Base-by-base conservation (phyloP, 37 sponge, comb jelly and placozoan species). In the Diacarnus erythraeanus region DNA sequence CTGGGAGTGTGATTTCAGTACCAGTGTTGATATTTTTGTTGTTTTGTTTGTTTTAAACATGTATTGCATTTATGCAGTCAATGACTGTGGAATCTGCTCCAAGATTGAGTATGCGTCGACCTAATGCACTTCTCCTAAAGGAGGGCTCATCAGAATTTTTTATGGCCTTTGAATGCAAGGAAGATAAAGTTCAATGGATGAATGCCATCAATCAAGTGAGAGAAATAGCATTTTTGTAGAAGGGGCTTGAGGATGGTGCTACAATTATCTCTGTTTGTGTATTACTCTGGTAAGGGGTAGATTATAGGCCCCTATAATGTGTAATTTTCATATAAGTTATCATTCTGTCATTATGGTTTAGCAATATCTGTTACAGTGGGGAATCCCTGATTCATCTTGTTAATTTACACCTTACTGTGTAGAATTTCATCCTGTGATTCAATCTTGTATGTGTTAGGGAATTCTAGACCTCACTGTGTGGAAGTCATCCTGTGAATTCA, bases 161-260 rank as follows among this genome's bases (percentile, higher is more conserved):
- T 59, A 58, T 97, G 34, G 85, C 97, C 20, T 91, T 91, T 84
- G 97, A 91, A 78, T 90, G 82, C 21, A 91, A 88, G 61, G 97
- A 97, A 36, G 97, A 97, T 75, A 81, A 84, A 66, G 71, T 23
- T 17, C 69, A 69, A 51, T 97, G 97, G 97, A 75, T 79, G 35
- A 63, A 39, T 59, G 75, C 60, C 6, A 57, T 85, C 68, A 76
- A 37, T 31, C 77, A 76, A 61, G 77, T 76, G n/a, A n/a, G n/a
- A n/a, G n/a, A n/a, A n/a, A n/a, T n/a, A n/a, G n/a, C n/a, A n/a
- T n/a, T n/a, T n/a, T n/a, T n/a, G n/a, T n/a, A n/a, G n/a, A n/a
- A n/a, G n/a, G n/a, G n/a, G n/a, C n/a, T n/a, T n/a, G n/a, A n/a
- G n/a, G n/a, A n/a, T n/a, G n/a, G n/a, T n/a, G n/a, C n/a, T n/a